Conservation (phyloP, 2,113 vertebrate genomes). For the Hippocampus guttulatus region DNA sequence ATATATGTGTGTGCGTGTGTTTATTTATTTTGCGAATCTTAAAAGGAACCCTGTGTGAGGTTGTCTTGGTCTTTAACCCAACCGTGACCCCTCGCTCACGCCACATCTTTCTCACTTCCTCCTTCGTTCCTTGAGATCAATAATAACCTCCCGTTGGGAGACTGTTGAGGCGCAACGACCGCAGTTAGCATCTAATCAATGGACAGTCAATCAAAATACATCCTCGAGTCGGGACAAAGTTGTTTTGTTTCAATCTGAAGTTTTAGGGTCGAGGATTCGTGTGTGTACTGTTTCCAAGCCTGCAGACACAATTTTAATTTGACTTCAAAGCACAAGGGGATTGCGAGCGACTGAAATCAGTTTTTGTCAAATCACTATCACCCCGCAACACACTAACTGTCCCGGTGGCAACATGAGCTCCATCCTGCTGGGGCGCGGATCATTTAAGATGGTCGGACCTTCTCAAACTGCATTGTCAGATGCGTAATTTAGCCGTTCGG, state of each 20-base stretch:
- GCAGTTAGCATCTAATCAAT: slow-evolving; percentile 47
- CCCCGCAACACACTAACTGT: slow-evolving; percentile 31
- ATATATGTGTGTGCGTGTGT: too few species aligned
- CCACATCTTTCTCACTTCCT: slow-evolving; percentile 21
- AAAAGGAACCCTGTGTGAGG: slow-evolving; percentile 40
- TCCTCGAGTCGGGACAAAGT: slow-evolving; percentile 47
- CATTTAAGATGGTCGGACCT: slow-evolving; percentile 11
- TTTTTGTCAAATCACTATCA: slow-evolving; percentile 45
- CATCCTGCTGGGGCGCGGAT: slow-evolving; percentile 7
- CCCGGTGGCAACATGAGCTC: slow-evolving; percentile 4
- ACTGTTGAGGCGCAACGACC: slow-evolving; percentile 30
- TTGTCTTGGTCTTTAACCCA: slow-evolving; percentile 45
- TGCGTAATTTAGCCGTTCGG: slow-evolving; percentile 17
- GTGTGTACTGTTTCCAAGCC: slow-evolving; percentile 46
- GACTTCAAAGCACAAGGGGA: slow-evolving; percentile 51
- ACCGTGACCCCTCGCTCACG: slow-evolving; percentile 39
- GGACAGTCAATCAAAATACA: slow-evolving; percentile 25
- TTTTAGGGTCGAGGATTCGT: slow-evolving; percentile 30
- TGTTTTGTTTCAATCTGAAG: slow-evolving; percentile 30
- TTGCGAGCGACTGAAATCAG: slow-evolving; percentile 37
- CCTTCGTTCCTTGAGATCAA: slow-evolving; percentile 39
- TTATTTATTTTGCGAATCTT: slow-evolving; percentile 46
- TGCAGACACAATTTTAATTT: slow-evolving; percentile 48
- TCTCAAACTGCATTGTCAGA: slow-evolving; percentile 12
- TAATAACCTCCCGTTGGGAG: slow-evolving; percentile 31